A percentile compares a stretch with the other conserved stretches of the same genome.
Conservation (phyloP, 1,140 invertebrate species). For the Cotesia typhae region DNA sequence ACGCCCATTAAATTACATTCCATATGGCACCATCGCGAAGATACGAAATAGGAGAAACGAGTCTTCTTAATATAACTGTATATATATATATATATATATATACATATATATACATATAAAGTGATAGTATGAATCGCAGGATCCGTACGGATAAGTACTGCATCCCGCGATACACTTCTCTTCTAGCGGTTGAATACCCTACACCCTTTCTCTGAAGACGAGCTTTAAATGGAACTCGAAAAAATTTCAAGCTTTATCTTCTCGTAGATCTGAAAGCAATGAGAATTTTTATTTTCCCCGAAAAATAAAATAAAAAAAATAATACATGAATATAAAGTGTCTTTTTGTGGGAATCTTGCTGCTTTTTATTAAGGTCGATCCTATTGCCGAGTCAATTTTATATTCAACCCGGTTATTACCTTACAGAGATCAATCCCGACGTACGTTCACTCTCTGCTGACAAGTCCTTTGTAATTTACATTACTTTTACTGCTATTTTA, state of each 20-base stretch:
- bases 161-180: too few species aligned
- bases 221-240: conserved; percentile 42
- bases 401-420: neutral
- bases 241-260: conserved; percentile 38
- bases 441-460: too few species aligned
- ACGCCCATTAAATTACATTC: conserved; percentile 44
- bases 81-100: conserved; percentile 52
- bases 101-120: conserved; percentile 44
- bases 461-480: too few species aligned
- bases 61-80: conserved; percentile 46
- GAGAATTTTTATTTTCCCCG: too few species aligned
- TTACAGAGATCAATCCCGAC: conserved; percentile 2
- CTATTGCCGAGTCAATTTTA: neutral
- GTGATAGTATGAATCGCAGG: too few species aligned
- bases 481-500: too few species aligned
- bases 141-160: too few species aligned
- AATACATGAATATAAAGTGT: neutral
- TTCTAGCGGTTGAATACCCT: too few species aligned
- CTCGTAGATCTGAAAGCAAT: too few species aligned
- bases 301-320: conserved; percentile 2
- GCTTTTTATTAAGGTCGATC: too few species aligned
- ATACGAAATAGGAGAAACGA: conserved; percentile 24
- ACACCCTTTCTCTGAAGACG: conserved; percentile 20
- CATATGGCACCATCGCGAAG: conserved; percentile 31
- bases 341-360: too few species aligned